Evolutionary conservation across 2,888 invertebrate species (phyloP).

Genomic region (Invenusta paracnida): DNA sequence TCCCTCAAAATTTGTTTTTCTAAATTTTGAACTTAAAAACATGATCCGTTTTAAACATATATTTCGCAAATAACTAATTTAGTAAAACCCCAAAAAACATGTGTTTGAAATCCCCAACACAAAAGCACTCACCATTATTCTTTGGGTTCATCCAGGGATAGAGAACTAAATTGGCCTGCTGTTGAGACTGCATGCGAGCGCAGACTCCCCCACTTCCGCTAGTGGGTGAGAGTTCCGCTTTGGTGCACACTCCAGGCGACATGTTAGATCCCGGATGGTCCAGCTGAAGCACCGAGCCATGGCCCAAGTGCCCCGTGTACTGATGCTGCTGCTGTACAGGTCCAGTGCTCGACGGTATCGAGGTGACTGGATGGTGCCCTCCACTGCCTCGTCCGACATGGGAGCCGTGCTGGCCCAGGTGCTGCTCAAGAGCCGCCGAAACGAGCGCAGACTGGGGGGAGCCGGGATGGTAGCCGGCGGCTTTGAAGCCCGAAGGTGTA

Average conservation of each 20-base stretch:
- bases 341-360: background rate
- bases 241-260: background rate
- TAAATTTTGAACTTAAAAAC: too few species aligned
- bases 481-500: background rate
- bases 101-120: too few species aligned
- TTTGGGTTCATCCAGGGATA: constrained; percentile 44
- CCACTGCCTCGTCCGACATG: background rate
- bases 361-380: background rate
- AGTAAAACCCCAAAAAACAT: too few species aligned
- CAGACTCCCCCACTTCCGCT: too few species aligned
- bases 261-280: background rate
- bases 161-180: constrained; percentile 35
- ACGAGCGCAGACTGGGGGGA: background rate
- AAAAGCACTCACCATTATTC: constrained; percentile 1
- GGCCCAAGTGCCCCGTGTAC: background rate
- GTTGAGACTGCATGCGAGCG: background rate
- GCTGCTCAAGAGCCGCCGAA: background rate
- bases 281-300: background rate
- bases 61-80: too few species aligned
- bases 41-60: too few species aligned
- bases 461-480: background rate
- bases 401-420: background rate
- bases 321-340: background rate
- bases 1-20: too few species aligned
- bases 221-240: background rate